phyloP scores from a whole-genome alignment of 2,888 invertebrate genomes.

The Pecten maximus region DNA sequence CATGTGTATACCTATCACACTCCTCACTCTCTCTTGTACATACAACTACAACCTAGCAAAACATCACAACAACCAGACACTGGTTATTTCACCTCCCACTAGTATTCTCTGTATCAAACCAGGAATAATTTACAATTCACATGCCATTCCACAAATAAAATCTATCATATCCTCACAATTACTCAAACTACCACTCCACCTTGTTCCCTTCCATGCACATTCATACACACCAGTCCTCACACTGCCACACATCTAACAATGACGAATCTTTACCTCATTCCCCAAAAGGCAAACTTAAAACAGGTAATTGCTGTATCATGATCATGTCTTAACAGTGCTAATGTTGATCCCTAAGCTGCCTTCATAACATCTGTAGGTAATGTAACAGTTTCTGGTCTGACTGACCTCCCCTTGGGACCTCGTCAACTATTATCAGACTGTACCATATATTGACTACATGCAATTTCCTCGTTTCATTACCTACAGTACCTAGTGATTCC shows the following conservation, averaged over 20 bases:
- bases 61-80: not conserved
- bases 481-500: not conserved
- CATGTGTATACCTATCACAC: not conserved
- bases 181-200: not conserved
- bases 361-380: slow-evolving; percentile 4
- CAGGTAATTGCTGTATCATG: not conserved
- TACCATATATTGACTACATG: too few relatives aligned
- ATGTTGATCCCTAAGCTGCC: slow-evolving; percentile 33
- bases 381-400: not conserved
- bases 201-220: not conserved
- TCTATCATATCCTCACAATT: not conserved
- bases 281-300: not conserved
- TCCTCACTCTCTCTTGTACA: slow-evolving; percentile 5
- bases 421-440: too few relatives aligned
- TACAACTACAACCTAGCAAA: not conserved
- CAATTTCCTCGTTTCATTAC: not conserved
- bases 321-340: slow-evolving; percentile 14
- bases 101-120: not conserved
- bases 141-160: slow-evolving; percentile 7
- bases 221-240: not conserved
- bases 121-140: not conserved
- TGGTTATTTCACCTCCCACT: not conserved
- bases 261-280: not conserved
- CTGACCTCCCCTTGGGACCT: too few relatives aligned
- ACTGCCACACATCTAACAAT: not conserved